Evolutionary conservation across 1,140 invertebrate species (phyloP), one percentile per base, ranked within the genome.

Genomic region (Lasioglossum baleicum): DNA sequence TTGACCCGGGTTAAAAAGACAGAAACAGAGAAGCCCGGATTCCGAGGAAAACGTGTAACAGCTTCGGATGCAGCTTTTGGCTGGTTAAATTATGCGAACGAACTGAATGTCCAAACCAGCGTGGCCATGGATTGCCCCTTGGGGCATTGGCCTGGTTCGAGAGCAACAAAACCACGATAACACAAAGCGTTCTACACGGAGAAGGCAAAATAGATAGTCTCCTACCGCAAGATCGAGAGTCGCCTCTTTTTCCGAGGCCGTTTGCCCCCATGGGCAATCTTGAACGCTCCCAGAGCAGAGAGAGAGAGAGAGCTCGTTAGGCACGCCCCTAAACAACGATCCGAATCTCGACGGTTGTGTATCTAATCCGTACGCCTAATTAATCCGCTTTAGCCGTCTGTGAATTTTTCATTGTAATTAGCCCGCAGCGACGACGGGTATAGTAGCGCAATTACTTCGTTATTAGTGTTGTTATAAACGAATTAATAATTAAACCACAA

Each of bases 401-500:
- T 69, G 63, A 42, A 63, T 75, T 68, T 80, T 75, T 80, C 51
- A 75, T 63, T 75, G 65, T 35, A 63, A 75, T 80, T 68, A 64
- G 35, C 72, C 10, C n/a, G 26, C 8, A 15, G 26, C 4, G n/a
- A 0, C 42, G 8, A 0, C 42, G 8, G 11, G 15, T 35, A 35
- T 40, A 68, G 60, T 56, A 63, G 53, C 13, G 44, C 78, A 44
- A 67, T 75, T 42, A 31, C 22, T 51, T 74, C 35, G 65, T 74
- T 80, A 80, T 74, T 80, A 80, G 61, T 60, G 58, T 74, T 31
- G 72, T 75, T 75, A 75, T 80, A 67, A 75, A 44, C 53, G 72
- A 80, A 63, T 80, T 75, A 75, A 67, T 69, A 68, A 80, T 80
- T 75, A 66, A 80, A 75, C 75, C 56, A 68, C 42, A 72, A 84